Evolutionary conservation across 2,113 vertebrate genomes (phyloP).

Genomic region (Lophura nycthemera): DNA sequence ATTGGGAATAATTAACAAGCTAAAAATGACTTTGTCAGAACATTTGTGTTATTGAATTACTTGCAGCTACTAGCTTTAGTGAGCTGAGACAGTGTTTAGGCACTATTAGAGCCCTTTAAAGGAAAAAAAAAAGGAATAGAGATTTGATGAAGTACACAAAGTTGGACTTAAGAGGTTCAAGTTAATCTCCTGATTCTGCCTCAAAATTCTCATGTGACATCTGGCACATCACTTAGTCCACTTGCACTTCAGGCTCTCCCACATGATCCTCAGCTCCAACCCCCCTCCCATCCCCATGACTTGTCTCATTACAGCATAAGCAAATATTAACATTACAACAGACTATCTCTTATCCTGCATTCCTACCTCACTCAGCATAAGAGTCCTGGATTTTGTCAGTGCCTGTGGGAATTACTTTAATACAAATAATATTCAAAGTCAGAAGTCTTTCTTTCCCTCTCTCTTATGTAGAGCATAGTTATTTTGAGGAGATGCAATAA

Average conservation of each 20-base stretch:
- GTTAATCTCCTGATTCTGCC: neutral
- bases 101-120: constrained; percentile 46
- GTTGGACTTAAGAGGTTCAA: neutral
- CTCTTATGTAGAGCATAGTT: neutral
- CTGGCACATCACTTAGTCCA: neutral
- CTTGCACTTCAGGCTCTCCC: neutral
- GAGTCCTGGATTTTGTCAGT: constrained; percentile 46
- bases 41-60: constrained; percentile 64
- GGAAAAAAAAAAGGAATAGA: neutral
- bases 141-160: neutral
- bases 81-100: constrained; percentile 18
- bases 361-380: constrained; percentile 26
- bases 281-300: neutral
- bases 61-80: constrained; percentile 61
- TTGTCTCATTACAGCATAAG: constrained; percentile 12
- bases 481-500: constrained; percentile 21
- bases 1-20: constrained; percentile 71
- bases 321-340: constrained; percentile 51
- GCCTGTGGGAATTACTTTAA: constrained; percentile 27
- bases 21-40: constrained; percentile 72
- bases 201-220: neutral
- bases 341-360: constrained; percentile 52
- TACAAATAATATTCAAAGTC: constrained; percentile 38
- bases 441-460: neutral
- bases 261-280: neutral